Percentiles rank a stretch among this genome's conserved stretches.
These are phyloP conservation scores for Vimba vimba DNA, from an alignment of 2,113 vertebrate species.

Conservation along the genomic window DNA sequence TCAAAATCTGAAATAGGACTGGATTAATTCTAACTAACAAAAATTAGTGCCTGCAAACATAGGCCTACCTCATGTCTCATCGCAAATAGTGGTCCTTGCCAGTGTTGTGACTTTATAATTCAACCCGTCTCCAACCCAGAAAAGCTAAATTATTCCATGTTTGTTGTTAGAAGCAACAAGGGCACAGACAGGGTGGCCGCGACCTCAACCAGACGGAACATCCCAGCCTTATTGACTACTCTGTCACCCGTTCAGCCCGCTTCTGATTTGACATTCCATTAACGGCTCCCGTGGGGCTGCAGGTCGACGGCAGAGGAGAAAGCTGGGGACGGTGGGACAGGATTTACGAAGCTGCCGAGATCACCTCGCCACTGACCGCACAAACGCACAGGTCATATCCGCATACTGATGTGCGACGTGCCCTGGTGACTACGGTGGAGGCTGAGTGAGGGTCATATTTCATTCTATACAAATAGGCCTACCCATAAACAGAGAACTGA, in stretches of 20 bases:
- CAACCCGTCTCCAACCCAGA: conserved; percentile 57
- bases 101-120: conserved; percentile 27
- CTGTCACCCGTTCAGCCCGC: conserved; percentile 65
- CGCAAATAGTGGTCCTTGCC: background rate
- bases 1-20: background rate
- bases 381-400: conserved; percentile 59
- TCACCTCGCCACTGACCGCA: conserved; percentile 55
- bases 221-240: conserved; percentile 69
- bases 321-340: conserved; percentile 48
- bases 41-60: background rate
- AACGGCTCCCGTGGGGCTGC: conserved; percentile 59
- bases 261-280: conserved; percentile 71
- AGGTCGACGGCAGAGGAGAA: conserved; percentile 58
- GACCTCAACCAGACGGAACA: conserved; percentile 61
- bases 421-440: conserved; percentile 44
- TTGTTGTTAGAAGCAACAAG: conserved; percentile 61
- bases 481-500: background rate
- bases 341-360: conserved; percentile 66
- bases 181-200: conserved; percentile 63
- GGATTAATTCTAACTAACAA: background rate
- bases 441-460: conserved; percentile 18
- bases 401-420: conserved; percentile 22
- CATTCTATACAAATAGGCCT: conserved; percentile 24
- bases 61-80: too few relatives aligned
- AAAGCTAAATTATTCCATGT: conserved; percentile 64